These are phyloP conservation scores for Musca domestica DNA, from an alignment of 1,140 invertebrate genomes.

Conservation along the genomic window DNA sequence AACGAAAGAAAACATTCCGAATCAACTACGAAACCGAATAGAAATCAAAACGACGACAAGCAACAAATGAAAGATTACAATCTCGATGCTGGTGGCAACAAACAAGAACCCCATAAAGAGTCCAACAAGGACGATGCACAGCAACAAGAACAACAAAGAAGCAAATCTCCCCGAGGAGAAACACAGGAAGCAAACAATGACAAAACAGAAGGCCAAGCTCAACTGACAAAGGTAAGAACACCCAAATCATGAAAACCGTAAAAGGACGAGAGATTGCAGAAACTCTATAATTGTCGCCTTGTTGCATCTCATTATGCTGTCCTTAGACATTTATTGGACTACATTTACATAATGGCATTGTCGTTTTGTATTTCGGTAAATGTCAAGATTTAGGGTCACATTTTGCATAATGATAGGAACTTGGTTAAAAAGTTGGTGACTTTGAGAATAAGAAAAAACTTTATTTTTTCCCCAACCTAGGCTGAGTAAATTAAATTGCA, in stretches of 20 bases:
- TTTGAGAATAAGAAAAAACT: no score
- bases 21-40: slow-evolving; percentile 34
- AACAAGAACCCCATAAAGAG: neutral
- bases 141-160: slow-evolving; percentile 20
- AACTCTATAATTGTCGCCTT: no score
- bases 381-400: no score
- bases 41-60: slow-evolving; percentile 13
- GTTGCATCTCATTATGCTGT: no score
- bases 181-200: slow-evolving; percentile 3
- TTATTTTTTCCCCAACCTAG: no score
- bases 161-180: slow-evolving; percentile 18
- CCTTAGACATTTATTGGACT: neutral
- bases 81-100: slow-evolving; percentile 14
- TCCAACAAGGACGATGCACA: neutral
- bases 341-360: neutral
- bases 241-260: no score
- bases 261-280: no score
- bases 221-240: neutral
- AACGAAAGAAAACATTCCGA: slow-evolving; percentile 43
- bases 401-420: no score
- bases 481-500: no score
- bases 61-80: slow-evolving; percentile 36
- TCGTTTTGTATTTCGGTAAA: no score
- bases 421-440: no score
- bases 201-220: slow-evolving; percentile 1